phyloP scores from a whole-genome alignment of 2,888 invertebrate species.

The Brachyopa scutellaris region DNA sequence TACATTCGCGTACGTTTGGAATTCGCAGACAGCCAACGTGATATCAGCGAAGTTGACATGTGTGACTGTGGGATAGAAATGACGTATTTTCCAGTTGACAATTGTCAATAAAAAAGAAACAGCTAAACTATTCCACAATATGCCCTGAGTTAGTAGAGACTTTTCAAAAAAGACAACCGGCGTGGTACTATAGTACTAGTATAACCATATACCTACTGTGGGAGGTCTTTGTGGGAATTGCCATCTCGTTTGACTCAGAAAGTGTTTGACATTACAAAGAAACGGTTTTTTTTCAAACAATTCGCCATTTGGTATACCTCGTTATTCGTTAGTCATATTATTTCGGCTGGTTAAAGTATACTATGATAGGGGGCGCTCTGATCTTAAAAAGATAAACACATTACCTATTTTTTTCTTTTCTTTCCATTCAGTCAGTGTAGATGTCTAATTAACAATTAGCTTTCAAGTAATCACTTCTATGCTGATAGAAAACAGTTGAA shows the following conservation, averaged over 20 bases:
- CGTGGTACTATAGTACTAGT: background rate
- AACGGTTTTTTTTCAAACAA: constrained; percentile 32
- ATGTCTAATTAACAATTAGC: constrained; percentile 67
- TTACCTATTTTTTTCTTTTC: background rate
- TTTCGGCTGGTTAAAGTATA: constrained; percentile 23
- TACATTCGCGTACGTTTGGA: constrained; percentile 21
- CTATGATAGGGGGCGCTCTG: constrained; percentile 31
- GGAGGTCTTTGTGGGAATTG: constrained; percentile 60
- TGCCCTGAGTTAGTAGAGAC: background rate
- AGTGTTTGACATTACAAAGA: constrained; percentile 11
- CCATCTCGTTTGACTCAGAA: constrained; percentile 26
- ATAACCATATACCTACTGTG: constrained; percentile 32
- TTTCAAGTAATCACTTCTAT: constrained; percentile 43
- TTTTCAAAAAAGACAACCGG: background rate
- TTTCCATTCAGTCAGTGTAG: constrained; percentile 6
- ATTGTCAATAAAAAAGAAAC: constrained; percentile 45
- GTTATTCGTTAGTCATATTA: constrained; percentile 55
- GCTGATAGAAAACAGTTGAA: constrained; percentile 19
- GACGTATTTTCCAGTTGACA: constrained; percentile 67
- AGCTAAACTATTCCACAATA: constrained; percentile 16
- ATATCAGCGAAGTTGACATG: constrained; percentile 62
- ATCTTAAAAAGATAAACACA: constrained; percentile 36
- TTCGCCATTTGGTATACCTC: constrained; percentile 35
- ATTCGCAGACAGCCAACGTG: constrained; percentile 58
- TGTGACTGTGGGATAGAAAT: constrained; percentile 62